Evolutionary conservation across 64 coral and sea anemone genomes (phyloP), one percentile per base, ranked within the genome.

Genomic region (Stylophora pistillata): DNA sequence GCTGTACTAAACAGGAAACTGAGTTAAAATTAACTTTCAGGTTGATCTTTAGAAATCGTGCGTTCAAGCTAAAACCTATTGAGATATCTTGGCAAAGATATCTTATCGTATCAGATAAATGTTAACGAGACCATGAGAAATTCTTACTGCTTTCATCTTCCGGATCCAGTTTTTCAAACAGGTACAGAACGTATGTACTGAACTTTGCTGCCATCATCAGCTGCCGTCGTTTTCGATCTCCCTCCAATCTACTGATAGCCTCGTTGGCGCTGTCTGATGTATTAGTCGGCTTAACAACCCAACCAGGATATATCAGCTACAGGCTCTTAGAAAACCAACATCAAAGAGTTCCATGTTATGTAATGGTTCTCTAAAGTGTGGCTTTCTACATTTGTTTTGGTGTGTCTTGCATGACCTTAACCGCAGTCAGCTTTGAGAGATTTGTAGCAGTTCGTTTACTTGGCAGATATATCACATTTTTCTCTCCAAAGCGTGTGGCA

Each of bases 401-500:
- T 3, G 89, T 95, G 63, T 95, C 93, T 55, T 95, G 91, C 57
- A 90, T 91, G 93, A 95, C 93, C 17, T 65, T 95, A 27, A 88
- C 83, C 56, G 78, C 93, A 23, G 53, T 95, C 11, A 95, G 93
- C 32, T 95, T 78, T n/a, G 93, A 95, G 60, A 64, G 93, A 41
- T 88, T 91, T 31, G 58, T 95, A 13, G 89, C 89, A 2, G 55
- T 91, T 14, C 85, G 78, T 20, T 71, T 95, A 1, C 93, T 75
- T 31, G 75, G 81, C 23, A 86, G 77, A 18, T 95, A 95, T 71
- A 88, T 62, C 3, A 71, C 82, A 15, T 17, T 88, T 10, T 53
- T 95, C 14, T 88, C 93, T 4, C 30, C 69, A 1, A 53, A 17
- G 17, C 41, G 93, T 10, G 58, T 95, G 23, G 57, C 77, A 13